These are phyloP conservation scores for Drosophila vallismaia DNA, from an alignment of 2,888 invertebrate species.

Conservation along the genomic window DNA sequence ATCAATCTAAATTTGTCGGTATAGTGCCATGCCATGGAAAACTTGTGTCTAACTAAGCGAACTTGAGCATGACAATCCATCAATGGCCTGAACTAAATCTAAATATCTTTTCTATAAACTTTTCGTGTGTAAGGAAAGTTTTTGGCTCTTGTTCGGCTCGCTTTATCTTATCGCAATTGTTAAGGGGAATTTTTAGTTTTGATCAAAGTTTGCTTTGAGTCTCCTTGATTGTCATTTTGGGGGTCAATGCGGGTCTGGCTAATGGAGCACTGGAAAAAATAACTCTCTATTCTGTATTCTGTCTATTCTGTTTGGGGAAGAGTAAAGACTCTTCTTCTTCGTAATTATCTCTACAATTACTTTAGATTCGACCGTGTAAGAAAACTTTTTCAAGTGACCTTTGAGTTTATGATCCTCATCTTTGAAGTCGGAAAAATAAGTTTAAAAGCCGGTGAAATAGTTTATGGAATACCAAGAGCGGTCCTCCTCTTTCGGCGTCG, in stretches of 20 bases:
- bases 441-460: constrained; percentile 22
- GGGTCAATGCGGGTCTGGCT: constrained; percentile 39
- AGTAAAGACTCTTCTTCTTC: too few species aligned
- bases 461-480: constrained; percentile 65
- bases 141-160: constrained; percentile 15
- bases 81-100: constrained; percentile 51
- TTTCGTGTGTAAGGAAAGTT: constrained; percentile 8
- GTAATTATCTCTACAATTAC: too few species aligned
- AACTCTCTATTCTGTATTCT: neutral
- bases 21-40: constrained; percentile 45
- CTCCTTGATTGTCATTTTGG: constrained; percentile 40
- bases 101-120: constrained; percentile 37
- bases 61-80: constrained; percentile 62
- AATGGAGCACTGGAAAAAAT: constrained; percentile 15
- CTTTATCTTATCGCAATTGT: constrained; percentile 33
- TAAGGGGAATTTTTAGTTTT: constrained; percentile 15
- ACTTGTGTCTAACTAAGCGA: constrained; percentile 49
- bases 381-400: neutral
- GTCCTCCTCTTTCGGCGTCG: constrained; percentile 36
- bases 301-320: neutral
- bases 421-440: neutral
- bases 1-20: constrained; percentile 67
- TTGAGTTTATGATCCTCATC: neutral
- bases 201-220: constrained; percentile 31
- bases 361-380: neutral